These are phyloP conservation scores for Cydia splendana DNA, from an alignment of 1,140 invertebrate genomes.

Conservation along the genomic window DNA sequence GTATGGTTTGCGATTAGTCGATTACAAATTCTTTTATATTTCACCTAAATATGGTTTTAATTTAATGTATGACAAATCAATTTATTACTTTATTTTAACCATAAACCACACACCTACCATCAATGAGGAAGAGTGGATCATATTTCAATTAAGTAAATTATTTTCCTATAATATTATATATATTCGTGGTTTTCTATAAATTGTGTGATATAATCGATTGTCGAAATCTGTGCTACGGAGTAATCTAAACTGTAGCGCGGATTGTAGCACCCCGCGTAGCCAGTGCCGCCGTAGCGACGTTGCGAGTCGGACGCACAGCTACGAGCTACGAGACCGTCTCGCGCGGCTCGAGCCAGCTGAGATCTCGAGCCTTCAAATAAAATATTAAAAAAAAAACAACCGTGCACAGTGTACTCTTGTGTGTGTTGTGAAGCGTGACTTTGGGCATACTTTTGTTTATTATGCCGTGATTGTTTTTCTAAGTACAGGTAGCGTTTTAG, in stretches of 20 bases:
- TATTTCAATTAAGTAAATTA: neutral
- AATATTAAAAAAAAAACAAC: slow-evolving; percentile 5
- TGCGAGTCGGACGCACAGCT: slow-evolving; percentile 53
- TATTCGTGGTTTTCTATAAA: slow-evolving; percentile 8
- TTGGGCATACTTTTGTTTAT: slow-evolving; percentile 35
- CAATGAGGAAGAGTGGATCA: too few relatives aligned
- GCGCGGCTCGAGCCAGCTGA: slow-evolving; percentile 35
- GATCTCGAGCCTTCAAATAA: neutral
- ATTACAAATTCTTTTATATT: too few relatives aligned
- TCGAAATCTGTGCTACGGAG: slow-evolving; percentile 71
- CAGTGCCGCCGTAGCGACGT: slow-evolving; percentile 68
- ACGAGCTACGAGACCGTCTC: slow-evolving; percentile 42
- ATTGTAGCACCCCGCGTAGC: slow-evolving; percentile 64
- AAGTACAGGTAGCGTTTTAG: slow-evolving; percentile 48
- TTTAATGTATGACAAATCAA: too few relatives aligned
- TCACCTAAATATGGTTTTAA: too few relatives aligned
- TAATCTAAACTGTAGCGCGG: slow-evolving; percentile 66
- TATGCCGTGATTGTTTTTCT: slow-evolving; percentile 38
- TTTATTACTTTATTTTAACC: too few relatives aligned
- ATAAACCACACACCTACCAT: too few relatives aligned
- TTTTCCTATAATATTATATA: neutral
- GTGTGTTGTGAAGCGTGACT: slow-evolving; percentile 52
- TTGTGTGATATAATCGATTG: slow-evolving; percentile 53
- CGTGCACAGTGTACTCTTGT: slow-evolving; percentile 24
- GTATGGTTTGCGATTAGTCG: too few relatives aligned